A percentile compares a stretch with the other conserved stretches of the same genome.
phyloP scores from a whole-genome alignment of 2,113 vertebrate species.

The Centrocercus urophasianus region DNA sequence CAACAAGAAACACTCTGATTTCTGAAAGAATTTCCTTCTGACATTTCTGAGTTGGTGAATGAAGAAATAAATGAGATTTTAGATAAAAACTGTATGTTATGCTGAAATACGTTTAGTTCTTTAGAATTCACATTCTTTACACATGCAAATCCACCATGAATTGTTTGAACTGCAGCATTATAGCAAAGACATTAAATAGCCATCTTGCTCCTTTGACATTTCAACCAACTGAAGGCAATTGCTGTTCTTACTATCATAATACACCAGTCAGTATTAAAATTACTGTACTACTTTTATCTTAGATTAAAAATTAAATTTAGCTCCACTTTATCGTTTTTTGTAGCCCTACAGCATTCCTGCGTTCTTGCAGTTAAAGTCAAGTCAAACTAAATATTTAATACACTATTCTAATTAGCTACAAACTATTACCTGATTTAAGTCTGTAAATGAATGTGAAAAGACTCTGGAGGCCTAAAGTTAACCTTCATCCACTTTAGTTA shows the following conservation, averaged over 20 bases:
- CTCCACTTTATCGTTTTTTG: slow-evolving; percentile 64
- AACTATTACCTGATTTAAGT: slow-evolving; percentile 86
- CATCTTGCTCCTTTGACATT: slow-evolving; percentile 57
- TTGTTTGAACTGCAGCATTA: slow-evolving; percentile 46
- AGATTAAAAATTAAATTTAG: slow-evolving; percentile 80
- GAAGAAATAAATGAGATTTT: slow-evolving; percentile 36
- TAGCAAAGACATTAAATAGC: slow-evolving; percentile 57
- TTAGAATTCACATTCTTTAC: not conserved
- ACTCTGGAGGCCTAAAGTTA: slow-evolving; percentile 80
- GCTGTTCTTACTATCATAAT: not conserved
- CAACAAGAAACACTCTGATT: not conserved
- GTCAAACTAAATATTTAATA: slow-evolving; percentile 84
- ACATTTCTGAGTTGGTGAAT: not conserved
- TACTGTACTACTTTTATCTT: slow-evolving; percentile 70
- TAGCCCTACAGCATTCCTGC: slow-evolving; percentile 55
- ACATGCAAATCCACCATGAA: not conserved
- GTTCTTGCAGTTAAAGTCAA: slow-evolving; percentile 74
- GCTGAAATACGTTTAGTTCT: slow-evolving; percentile 38
- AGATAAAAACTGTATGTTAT: not conserved
- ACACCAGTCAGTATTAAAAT: slow-evolving; percentile 45
- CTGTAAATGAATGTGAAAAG: slow-evolving; percentile 84
- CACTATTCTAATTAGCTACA: slow-evolving; percentile 82
- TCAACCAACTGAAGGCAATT: slow-evolving; percentile 43
- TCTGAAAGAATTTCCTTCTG: not conserved
- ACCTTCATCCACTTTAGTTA: slow-evolving; percentile 81